These are phyloP conservation scores for Yoshiicerus persimilis DNA, from an alignment of 1,140 invertebrate species.

Conservation along the genomic window DNA sequence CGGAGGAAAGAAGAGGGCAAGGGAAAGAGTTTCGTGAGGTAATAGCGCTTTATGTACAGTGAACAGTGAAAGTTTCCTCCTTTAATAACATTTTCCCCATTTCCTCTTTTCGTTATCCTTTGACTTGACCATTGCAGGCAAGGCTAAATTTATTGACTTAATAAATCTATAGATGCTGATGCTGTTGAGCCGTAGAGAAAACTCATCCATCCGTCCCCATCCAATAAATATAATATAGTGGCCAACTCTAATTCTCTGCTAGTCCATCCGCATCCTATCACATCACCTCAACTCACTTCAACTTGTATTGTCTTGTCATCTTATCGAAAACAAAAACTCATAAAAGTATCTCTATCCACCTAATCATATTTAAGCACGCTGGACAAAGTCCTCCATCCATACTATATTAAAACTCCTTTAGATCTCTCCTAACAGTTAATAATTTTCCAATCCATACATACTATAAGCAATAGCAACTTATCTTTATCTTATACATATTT, in stretches of 20 bases:
- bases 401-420: not conserved
- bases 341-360: not conserved
- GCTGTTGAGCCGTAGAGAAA: not conserved
- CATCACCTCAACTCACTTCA: not conserved
- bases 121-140: not conserved
- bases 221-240: not conserved
- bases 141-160: not conserved
- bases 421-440: too few relatives aligned
- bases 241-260: not conserved
- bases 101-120: not conserved
- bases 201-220: not conserved
- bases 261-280: not conserved
- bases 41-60: not conserved
- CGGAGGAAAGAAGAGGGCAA: not conserved
- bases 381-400: not conserved
- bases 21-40: not conserved
- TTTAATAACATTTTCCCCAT: slow-evolving; percentile 7
- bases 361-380: not conserved
- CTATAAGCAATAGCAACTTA: too few relatives aligned
- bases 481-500: too few relatives aligned
- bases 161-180: slow-evolving; percentile 18
- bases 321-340: not conserved
- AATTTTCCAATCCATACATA: too few relatives aligned
- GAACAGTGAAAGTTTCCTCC: slow-evolving; percentile 18
- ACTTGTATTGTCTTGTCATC: not conserved